Evolutionary conservation across 1,140 invertebrate species (phyloP), one percentile per base, ranked within the genome.

Genomic region (Patella vulgata): DNA sequence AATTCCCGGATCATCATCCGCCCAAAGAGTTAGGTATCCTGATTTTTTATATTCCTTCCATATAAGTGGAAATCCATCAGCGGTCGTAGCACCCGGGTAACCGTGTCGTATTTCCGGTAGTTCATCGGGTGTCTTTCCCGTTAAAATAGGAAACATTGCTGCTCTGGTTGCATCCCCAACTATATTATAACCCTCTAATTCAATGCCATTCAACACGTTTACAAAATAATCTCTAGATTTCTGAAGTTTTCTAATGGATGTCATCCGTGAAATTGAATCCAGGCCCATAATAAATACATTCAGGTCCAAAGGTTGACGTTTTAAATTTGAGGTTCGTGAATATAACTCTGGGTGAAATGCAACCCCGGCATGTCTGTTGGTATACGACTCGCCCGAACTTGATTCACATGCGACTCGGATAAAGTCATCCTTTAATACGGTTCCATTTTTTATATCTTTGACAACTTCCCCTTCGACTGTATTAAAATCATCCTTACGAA

Each of bases 91-190:
- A 40, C 88, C 87, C 11, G 86, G 87, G 75, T 89, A 88, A 2
- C 92, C 87, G 80, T 91, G 93, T 48, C 95, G 87, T 8, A 74
- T 68, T 66, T 77, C 75, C n/a, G 75, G 77, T 11, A 79, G 55
- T 51, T 77, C 94, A 5, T 91, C 77, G 82, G 97, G 95, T 0
- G 91, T 96, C 80, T 91, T 90, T 14, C 88, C 88, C 0, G 95
- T 96, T 0, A 97, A 84, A 47, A 97, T 91, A 0, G 95, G 95
- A 40, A 96, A 93, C n/a, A 97, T 83, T 0, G 95, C 94, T 71
- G 96, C 94, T 0, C 95, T 93, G 0, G 95, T 97, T 0, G 95
- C 95, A 84, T 97, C 96, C 0, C 95, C 95, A 3, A 97, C 90
- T 60, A 96, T 95, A 74, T 96, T 96, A 68, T 94, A 93, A 60